Base-by-base conservation (phyloP, 2,888 invertebrate genomes). In the Catocala fraxini region DNA sequence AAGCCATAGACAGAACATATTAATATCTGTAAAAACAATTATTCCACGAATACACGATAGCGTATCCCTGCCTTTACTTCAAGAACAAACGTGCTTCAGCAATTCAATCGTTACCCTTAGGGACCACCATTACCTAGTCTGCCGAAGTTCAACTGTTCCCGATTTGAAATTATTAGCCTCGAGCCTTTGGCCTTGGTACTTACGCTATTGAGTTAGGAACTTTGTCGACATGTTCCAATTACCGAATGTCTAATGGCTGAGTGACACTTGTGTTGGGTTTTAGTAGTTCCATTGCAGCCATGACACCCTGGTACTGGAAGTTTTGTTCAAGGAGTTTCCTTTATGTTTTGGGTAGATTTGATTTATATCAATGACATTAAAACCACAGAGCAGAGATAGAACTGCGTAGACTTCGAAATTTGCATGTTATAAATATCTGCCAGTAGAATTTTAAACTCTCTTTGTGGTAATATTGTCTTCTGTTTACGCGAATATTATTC, bases 121-220 rank as follows among this genome's bases (percentile, higher is more conserved):
- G 84, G 72, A 68, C 45, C 42, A 65, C 70, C 78, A 80, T 86
- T 85, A 82, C 80, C 74, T 75, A 80, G 79, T 75, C 80, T 72
- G 70, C 71, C 68, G 74, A 83, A 82, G 75, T 86, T 79, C 78
- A 79, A 81, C 81, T 74, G 80, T 71, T 77, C 79, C 65, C 73
- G 75, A 84, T 83, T 85, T 77, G 76, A 82, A 84, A 86, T 87
- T 82, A 85, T 85, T 80, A 81, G 74, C 78, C 75, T 45, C 70
- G 62, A 65, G 75, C 59, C 55, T 69, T 64, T 63, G 64, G 60
- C 66, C 65, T 59, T 64, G 11, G 6, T 49, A 54, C 71, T 66
- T 71, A 63, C 65, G 48, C 66, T 60, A 64, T 70, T 48, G 55
- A 58, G 65, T 70, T 62, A 48, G 61, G 54, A 75, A 79, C 71